Evolutionary conservation across 2,888 invertebrate genomes (phyloP).

Genomic region (Agrochola circellaris): DNA sequence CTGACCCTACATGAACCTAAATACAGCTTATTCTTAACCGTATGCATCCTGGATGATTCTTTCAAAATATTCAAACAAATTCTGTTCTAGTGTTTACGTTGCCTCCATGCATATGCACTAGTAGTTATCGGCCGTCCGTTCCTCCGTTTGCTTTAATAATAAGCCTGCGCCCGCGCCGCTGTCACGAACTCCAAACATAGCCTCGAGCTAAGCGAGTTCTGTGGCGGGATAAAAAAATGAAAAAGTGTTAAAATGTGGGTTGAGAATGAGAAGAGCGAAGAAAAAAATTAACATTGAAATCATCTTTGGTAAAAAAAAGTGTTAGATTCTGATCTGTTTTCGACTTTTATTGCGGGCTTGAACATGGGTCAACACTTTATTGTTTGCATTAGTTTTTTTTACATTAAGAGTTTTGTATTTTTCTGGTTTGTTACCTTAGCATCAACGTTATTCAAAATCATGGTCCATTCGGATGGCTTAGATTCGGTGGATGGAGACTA

Average conservation of each 20-base stretch:
- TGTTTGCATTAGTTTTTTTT: conserved; percentile 22
- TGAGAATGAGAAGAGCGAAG: conserved; percentile 40
- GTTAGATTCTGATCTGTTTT: conserved; percentile 59
- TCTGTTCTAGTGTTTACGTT: conserved; percentile 83
- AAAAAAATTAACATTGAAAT: conserved; percentile 64
- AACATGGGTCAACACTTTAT: conserved; percentile 11
- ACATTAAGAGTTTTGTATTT: background rate
- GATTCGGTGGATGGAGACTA: background rate
- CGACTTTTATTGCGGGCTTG: conserved; percentile 38
- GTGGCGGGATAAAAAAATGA: conserved; percentile 74
- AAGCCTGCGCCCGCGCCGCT: conserved; percentile 83
- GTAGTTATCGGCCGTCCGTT: conserved; percentile 86
- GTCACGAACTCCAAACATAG: conserved; percentile 89
- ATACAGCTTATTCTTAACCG: background rate
- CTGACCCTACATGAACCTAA: background rate
- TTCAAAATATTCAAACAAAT: conserved; percentile 63
- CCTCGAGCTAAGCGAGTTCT: conserved; percentile 74
- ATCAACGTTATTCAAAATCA: background rate
- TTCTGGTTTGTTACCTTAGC: background rate
- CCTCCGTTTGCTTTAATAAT: conserved; percentile 89
- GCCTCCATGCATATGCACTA: conserved; percentile 86
- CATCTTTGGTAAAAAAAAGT: conserved; percentile 62
- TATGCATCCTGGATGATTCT: conserved; percentile 41
- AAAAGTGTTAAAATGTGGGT: conserved; percentile 76
- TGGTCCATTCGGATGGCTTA: background rate